Conservation (phyloP, 2,888 invertebrate species). For the Trissoscelio sp. region DNA sequence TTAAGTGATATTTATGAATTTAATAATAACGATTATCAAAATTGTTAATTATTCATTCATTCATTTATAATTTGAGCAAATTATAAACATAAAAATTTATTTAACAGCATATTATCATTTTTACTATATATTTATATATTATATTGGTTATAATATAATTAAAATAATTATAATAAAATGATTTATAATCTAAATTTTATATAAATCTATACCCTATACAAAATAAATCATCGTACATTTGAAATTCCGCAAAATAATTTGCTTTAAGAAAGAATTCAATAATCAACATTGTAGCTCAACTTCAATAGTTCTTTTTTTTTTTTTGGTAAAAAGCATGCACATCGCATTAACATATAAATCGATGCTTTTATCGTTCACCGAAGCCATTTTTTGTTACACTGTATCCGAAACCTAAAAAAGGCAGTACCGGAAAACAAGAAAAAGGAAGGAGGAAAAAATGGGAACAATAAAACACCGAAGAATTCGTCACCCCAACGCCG, state of each 20-base stretch:
- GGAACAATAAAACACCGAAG: slow-evolving; percentile 7
- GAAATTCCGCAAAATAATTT: slow-evolving; percentile 44
- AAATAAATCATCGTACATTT: slow-evolving; percentile 35
- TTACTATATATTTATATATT: no score
- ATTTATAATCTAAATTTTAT: no score
- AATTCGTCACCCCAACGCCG: slow-evolving; percentile 50
- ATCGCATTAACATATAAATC: slow-evolving; percentile 65
- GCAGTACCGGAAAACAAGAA: slow-evolving; percentile 14
- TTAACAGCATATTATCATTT: no score
- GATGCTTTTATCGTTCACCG: slow-evolving; percentile 63
- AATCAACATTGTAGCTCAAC: slow-evolving; percentile 49
- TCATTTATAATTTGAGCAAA: no score
- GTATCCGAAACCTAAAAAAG: slow-evolving; percentile 23
- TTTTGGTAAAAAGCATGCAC: slow-evolving; percentile 46
- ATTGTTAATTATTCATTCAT: no score
- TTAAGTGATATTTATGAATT: no score
- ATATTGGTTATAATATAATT: no score
- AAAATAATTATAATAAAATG: no score
- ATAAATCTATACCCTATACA: background rate
- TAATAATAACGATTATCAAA: no score
- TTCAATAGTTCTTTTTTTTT: slow-evolving; percentile 37
- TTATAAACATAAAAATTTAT: no score
- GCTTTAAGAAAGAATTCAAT: slow-evolving; percentile 61
- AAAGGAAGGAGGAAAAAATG: background rate
- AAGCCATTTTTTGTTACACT: slow-evolving; percentile 55